Percentiles rank a stretch among this genome's conserved stretches.
Evolutionary conservation across 2,888 invertebrate genomes (phyloP).

Genomic region (Tetragnatha montana): DNA sequence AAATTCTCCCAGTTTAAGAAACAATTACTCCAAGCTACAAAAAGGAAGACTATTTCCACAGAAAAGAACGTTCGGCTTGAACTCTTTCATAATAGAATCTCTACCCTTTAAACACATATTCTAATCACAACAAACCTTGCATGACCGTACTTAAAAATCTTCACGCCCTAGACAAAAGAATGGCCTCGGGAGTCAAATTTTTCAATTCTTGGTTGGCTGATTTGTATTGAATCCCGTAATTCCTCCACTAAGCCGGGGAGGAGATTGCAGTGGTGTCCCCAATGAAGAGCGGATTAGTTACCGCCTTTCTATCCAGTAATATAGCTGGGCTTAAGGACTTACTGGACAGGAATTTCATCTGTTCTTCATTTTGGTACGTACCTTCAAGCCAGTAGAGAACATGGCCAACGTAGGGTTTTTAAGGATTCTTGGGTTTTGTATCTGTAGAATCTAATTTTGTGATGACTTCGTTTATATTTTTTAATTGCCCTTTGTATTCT

Average conservation of each 20-base stretch:
- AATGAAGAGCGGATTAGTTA: not conserved
- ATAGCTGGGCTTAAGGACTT: not conserved
- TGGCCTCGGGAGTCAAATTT: not conserved
- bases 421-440: too few species aligned
- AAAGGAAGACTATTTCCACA: too few species aligned
- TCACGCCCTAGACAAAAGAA: not conserved
- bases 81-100: not conserved
- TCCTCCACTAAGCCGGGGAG: not conserved
- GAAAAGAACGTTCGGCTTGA: not conserved
- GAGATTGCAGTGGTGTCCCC: not conserved
- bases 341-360: not conserved
- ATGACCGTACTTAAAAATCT: not conserved
- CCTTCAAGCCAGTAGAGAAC: too few species aligned
- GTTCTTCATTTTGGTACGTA: not conserved
- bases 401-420: too few species aligned
- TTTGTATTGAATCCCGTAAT: not conserved
- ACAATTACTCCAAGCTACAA: too few species aligned
- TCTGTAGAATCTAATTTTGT: too few species aligned
- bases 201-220: not conserved
- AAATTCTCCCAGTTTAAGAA: too few species aligned
- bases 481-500: too few species aligned
- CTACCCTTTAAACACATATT: not conserved
- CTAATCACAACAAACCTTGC: not conserved
- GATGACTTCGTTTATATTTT: too few species aligned
- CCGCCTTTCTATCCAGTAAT: not conserved